Conservation (phyloP, 2,888 invertebrate species). For the Acronicta leporina region DNA sequence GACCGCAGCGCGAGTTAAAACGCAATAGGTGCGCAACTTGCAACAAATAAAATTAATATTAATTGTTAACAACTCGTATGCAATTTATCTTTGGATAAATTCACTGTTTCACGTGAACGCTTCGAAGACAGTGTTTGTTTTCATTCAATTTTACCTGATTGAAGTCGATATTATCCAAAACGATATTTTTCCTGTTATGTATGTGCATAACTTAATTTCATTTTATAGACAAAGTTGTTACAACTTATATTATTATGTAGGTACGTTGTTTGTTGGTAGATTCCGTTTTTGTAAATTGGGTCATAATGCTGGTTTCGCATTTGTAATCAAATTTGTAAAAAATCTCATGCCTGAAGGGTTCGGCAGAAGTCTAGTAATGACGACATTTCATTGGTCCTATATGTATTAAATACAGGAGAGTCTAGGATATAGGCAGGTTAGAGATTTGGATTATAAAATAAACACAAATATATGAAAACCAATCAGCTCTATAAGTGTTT, state of each 20-base stretch:
- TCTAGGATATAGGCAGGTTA: not conserved
- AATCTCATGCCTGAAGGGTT: too few species aligned
- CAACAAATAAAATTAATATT: slow-evolving; percentile 48
- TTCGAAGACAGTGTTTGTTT: slow-evolving; percentile 21
- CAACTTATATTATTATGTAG: slow-evolving; percentile 39
- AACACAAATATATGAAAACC: not conserved
- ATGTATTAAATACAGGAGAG: too few species aligned
- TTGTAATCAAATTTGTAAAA: slow-evolving; percentile 7
- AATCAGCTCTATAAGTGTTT: not conserved
- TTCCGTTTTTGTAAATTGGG: slow-evolving; percentile 33
- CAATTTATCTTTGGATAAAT: slow-evolving; percentile 33
- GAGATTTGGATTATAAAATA: not conserved
- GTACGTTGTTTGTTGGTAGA: slow-evolving; percentile 36
- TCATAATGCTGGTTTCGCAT: slow-evolving; percentile 19
- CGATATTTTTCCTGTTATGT: slow-evolving; percentile 23
- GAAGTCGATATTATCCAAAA: slow-evolving; percentile 31
- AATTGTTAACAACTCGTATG: slow-evolving; percentile 36
- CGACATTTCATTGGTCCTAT: too few species aligned
- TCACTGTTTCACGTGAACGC: not conserved
- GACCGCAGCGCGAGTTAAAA: slow-evolving; percentile 70
- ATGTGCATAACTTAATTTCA: slow-evolving; percentile 41
- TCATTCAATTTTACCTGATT: slow-evolving; percentile 23
- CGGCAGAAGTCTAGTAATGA: too few species aligned
- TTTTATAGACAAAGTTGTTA: slow-evolving; percentile 42
- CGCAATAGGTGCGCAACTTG: slow-evolving; percentile 48